phyloP scores from a whole-genome alignment of 2,888 invertebrate genomes.

The Steinernema scapterisci region DNA sequence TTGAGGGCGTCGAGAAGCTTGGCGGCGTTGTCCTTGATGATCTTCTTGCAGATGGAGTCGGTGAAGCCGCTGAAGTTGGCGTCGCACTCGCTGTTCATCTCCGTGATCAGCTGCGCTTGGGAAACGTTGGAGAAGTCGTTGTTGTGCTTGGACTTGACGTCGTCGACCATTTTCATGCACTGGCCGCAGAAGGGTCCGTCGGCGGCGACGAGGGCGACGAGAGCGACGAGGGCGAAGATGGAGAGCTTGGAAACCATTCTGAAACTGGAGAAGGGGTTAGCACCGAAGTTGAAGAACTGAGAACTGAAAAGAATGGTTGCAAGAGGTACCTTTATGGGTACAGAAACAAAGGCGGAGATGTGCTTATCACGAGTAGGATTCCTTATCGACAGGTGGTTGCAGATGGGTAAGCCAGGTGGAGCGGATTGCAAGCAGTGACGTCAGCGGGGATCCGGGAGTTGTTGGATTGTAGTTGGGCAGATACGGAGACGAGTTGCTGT shows the following conservation, averaged over 20 bases:
- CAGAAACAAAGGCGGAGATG: not conserved
- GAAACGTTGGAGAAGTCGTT: constrained; percentile 10
- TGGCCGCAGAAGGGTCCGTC: constrained; percentile 18
- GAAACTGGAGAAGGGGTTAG: constrained; percentile 3
- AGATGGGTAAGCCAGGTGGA: not conserved
- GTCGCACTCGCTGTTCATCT: constrained; percentile 21
- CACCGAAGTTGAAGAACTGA: not conserved
- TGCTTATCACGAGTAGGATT: constrained; percentile 4
- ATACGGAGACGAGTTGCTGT: no score
- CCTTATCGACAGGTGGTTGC: not conserved
- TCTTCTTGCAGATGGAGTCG: constrained; percentile 29
- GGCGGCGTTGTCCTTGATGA: constrained; percentile 22
- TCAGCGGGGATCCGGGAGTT: not conserved
- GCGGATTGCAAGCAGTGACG: not conserved
- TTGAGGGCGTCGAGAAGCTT: constrained; percentile 26
- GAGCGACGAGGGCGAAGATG: constrained; percentile 21
- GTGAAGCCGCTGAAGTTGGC: constrained; percentile 17
- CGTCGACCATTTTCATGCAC: constrained; percentile 18
- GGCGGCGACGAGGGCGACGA: constrained; percentile 23
- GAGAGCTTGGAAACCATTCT: constrained; percentile 30
- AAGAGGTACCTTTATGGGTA: not conserved
- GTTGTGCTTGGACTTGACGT: constrained; percentile 27
- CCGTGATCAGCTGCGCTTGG: not conserved
- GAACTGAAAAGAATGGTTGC: not conserved
- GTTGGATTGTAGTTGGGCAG: not conserved